Conservation (phyloP, 1,140 invertebrate species). For the Cardiocondyla obscurior region DNA sequence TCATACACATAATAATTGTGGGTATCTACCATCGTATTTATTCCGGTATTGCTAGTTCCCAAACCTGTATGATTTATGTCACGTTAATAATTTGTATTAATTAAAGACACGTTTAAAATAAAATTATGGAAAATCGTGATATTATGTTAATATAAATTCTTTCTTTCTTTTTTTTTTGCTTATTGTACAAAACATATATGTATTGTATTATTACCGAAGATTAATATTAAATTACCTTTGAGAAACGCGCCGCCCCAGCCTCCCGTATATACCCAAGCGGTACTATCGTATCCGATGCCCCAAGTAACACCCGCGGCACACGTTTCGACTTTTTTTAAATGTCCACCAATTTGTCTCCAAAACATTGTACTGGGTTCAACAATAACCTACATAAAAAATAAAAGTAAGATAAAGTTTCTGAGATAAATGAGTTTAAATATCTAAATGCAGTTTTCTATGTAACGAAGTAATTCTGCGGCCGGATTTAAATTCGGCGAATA, state of each 20-base stretch:
- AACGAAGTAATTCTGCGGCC: too few relatives aligned
- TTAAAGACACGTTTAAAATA: neutral
- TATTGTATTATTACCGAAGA: neutral
- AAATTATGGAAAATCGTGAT: too few relatives aligned
- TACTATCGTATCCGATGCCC: slow-evolving; percentile 94
- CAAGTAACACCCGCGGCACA: slow-evolving; percentile 91
- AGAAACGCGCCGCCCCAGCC: slow-evolving; percentile 93
- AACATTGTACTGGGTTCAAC: slow-evolving; percentile 90
- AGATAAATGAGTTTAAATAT: too few relatives aligned
- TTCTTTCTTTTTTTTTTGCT: neutral
- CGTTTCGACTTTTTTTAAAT: slow-evolving; percentile 91
- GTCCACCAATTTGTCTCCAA: slow-evolving; percentile 93
- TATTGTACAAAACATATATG: neutral
- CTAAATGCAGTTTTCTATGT: too few relatives aligned
- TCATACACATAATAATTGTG: slow-evolving; percentile 95
- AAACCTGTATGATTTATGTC: slow-evolving; percentile 82
- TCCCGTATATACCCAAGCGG: slow-evolving; percentile 93
- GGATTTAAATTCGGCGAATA: too few relatives aligned
- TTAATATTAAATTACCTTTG: slow-evolving; percentile 84
- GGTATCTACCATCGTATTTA: slow-evolving; percentile 92
- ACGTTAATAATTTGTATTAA: neutral
- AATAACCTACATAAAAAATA: slow-evolving; percentile 84
- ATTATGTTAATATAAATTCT: too few relatives aligned
- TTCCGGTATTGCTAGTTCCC: slow-evolving; percentile 87
- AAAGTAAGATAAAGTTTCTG: too few relatives aligned